These are phyloP conservation scores for Otocyon megalotis DNA, from an alignment of 2,113 vertebrate genomes.

Conservation along the genomic window DNA sequence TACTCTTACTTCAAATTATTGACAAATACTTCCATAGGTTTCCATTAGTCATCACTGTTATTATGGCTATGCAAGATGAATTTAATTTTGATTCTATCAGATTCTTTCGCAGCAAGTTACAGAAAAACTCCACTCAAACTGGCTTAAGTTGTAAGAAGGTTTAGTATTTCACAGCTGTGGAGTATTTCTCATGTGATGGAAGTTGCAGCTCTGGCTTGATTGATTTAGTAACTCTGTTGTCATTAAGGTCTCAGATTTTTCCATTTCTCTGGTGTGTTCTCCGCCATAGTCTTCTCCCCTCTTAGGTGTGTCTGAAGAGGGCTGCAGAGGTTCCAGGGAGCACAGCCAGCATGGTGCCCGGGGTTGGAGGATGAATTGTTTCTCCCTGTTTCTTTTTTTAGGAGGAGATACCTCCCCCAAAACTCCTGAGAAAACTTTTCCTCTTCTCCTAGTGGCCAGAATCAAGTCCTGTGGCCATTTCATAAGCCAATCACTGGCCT, in stretches of 20 bases:
- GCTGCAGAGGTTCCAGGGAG: background rate
- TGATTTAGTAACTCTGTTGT: background rate
- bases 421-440: background rate
- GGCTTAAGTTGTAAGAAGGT: background rate
- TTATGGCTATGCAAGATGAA: background rate
- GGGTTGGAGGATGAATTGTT: background rate
- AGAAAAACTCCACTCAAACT: constrained; percentile 27
- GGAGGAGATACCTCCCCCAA: background rate
- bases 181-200: background rate
- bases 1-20: constrained; percentile 52
- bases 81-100: constrained; percentile 50
- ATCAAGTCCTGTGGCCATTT: background rate
- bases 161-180: background rate
- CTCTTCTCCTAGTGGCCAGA: constrained; percentile 3
- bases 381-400: background rate
- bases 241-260: background rate
- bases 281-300: background rate
- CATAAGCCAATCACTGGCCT: background rate
- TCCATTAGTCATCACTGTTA: background rate
- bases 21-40: background rate
- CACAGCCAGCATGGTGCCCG: background rate
- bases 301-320: background rate
- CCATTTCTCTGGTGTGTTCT: background rate
- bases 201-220: background rate
- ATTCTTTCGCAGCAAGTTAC: background rate